Evolutionary conservation across 2,888 invertebrate genomes (phyloP), one percentile per base, ranked within the genome.

Genomic region (Tiphia femorata): DNA sequence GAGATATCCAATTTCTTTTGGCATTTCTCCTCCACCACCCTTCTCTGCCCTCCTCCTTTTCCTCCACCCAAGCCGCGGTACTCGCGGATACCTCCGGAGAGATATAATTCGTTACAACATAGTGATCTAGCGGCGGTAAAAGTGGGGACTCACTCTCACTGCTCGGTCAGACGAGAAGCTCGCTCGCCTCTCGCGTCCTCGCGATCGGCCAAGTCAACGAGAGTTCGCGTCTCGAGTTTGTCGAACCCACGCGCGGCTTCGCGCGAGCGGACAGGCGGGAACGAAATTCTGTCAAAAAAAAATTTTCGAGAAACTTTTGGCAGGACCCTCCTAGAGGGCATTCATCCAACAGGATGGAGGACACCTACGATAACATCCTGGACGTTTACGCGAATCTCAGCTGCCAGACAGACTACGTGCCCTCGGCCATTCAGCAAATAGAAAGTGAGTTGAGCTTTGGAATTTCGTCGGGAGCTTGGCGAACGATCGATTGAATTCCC

Each of bases 371-470:
- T 5, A 40, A 43, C 12, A 16, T 58, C 27, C 41, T 4, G 21
- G 65, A 64, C 20, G 61, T 70, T 46, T 64, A 70, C 47, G 63
- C 63, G 37, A 79, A 81, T 52, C 52, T 73, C 30, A 76, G 62
- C 54, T 83, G 82, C 58, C 63, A 78, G 19, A 54, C 68, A 23
- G 59, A 67, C 41, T 73, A 73, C 53, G 70, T 81, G 41, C 82
- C 82, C 3, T 67, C 75, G 19, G 71, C 79, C 14, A 62, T 68
- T 20, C 77, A 82, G 38, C 71, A 77, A 21, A 68, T 82, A 49
- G 77, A 77, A 62, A 78, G 82, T 83, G 64, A 83, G 82, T 80
- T 3, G 10, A n/a, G n/a, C n/a, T n/a, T n/a, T n/a, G n/a, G n/a
- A n/a, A n/a, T n/a, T n/a, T n/a, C n/a, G n/a, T n/a, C n/a, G n/a